phyloP scores from a whole-genome alignment of 2,888 invertebrate genomes.

The Acrobeloides nanus region DNA sequence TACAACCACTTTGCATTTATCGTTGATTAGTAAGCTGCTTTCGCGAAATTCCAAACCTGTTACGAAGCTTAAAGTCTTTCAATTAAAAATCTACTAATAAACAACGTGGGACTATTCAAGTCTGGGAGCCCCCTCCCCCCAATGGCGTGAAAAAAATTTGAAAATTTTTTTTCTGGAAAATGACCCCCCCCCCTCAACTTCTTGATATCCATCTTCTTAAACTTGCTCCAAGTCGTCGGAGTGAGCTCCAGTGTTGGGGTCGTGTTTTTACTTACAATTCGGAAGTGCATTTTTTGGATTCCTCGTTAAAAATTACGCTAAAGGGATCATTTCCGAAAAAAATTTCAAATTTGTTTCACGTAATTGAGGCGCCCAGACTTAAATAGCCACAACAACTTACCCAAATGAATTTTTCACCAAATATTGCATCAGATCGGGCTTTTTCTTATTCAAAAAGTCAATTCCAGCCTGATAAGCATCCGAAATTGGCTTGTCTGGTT shows the following conservation, averaged over 20 bases:
- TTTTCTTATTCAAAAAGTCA: constrained; percentile 74
- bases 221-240: too few relatives aligned
- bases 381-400: constrained; percentile 17
- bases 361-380: too few relatives aligned
- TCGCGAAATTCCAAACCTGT: constrained; percentile 98
- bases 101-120: neutral
- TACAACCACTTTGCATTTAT: constrained; percentile 68
- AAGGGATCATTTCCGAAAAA: too few relatives aligned
- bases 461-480: constrained; percentile 79
- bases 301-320: too few relatives aligned
- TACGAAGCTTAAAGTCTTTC: constrained; percentile 67
- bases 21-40: constrained; percentile 79
- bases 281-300: too few relatives aligned
- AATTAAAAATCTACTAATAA: too few relatives aligned
- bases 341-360: too few relatives aligned
- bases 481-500: constrained; percentile 70
- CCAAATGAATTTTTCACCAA: constrained; percentile 70
- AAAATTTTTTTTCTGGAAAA: neutral
- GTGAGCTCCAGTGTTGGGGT: too few relatives aligned
- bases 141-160: constrained; percentile 4
- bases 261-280: too few relatives aligned
- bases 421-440: constrained; percentile 75
- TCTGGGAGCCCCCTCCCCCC: too few relatives aligned
- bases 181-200: too few relatives aligned
- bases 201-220: too few relatives aligned